A percentile compares a stretch with the other conserved stretches of the same genome.
Evolutionary conservation across 2,113 vertebrate species (phyloP).

Genomic region (Alouatta palliata): DNA sequence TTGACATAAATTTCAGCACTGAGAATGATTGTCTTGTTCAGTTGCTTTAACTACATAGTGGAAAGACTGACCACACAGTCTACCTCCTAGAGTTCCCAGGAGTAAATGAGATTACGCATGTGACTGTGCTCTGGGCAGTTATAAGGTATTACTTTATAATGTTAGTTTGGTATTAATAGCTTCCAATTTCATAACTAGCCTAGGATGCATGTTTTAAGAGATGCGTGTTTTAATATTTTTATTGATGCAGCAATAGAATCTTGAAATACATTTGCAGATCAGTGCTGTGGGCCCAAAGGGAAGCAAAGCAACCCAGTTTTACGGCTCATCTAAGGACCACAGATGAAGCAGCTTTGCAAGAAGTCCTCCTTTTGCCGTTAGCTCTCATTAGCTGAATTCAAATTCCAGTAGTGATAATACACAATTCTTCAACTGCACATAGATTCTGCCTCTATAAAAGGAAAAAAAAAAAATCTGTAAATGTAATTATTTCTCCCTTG

Average conservation of each 20-base stretch:
- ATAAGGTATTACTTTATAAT: constrained; percentile 16
- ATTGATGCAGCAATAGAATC: background rate
- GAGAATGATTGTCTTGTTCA: background rate
- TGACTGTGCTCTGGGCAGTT: background rate
- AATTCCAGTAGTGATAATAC: constrained; percentile 69
- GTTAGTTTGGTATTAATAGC: constrained; percentile 19
- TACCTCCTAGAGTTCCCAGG: background rate
- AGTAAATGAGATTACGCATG: background rate
- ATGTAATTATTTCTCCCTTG: constrained; percentile 70
- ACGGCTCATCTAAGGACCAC: background rate
- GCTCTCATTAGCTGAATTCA: constrained; percentile 69
- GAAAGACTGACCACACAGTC: background rate
- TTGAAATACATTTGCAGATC: constrained; percentile 19
- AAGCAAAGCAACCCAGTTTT: background rate
- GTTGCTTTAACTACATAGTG: background rate
- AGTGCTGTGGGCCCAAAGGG: background rate
- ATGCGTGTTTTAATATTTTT: constrained; percentile 36
- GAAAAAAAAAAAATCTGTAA: constrained; percentile 70
- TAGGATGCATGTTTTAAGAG: background rate
- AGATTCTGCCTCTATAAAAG: constrained; percentile 66
- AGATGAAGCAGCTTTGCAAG: background rate
- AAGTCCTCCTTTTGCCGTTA: constrained; percentile 31
- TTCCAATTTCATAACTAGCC: constrained; percentile 47
- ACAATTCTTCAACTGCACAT: constrained; percentile 56
- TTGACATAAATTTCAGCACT: background rate